phyloP scores from a whole-genome alignment of 2,797 vertebrate genomes.

The Rhinophrynus dorsalis region DNA sequence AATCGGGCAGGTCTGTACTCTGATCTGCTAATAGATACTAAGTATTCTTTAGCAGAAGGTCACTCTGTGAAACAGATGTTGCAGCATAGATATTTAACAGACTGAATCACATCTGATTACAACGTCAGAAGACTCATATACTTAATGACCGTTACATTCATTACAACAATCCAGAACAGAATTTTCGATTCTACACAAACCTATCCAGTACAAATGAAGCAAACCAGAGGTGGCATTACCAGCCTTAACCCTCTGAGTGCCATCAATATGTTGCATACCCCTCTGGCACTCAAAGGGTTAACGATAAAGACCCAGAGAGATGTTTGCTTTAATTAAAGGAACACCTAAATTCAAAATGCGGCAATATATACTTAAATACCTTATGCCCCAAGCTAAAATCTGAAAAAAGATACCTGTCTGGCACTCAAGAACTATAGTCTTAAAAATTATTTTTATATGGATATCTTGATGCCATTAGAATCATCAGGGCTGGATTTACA shows the following conservation, averaged over 20 bases:
- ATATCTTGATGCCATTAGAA: too few species aligned
- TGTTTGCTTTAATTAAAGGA: neutral
- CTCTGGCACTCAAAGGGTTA: too few species aligned
- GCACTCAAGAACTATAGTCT: too few species aligned
- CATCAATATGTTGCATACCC: too few species aligned
- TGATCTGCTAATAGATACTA: constrained; percentile 80
- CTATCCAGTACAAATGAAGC: constrained; percentile 54
- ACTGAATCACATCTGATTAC: constrained; percentile 97
- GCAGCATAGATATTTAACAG: constrained; percentile 93
- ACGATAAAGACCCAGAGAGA: neutral
- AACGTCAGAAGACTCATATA: constrained; percentile 91
- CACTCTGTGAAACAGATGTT: constrained; percentile 96
- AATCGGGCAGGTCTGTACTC: constrained; percentile 69
- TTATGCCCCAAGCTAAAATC: too few species aligned
- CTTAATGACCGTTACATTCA: constrained; percentile 96
- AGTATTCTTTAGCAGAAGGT: constrained; percentile 93
- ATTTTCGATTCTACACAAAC: constrained; percentile 87
- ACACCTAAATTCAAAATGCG: neutral
- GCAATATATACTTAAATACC: too few species aligned
- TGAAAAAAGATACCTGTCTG: too few species aligned
- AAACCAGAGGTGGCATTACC: constrained; percentile 51
- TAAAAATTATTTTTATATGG: too few species aligned
- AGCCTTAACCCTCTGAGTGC: too few species aligned
- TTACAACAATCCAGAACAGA: constrained; percentile 89
- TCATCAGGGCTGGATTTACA: too few species aligned